Evolutionary conservation across 1,140 invertebrate species (phyloP), one percentile per base, ranked within the genome.

Genomic region (Diorhabda elongata): DNA sequence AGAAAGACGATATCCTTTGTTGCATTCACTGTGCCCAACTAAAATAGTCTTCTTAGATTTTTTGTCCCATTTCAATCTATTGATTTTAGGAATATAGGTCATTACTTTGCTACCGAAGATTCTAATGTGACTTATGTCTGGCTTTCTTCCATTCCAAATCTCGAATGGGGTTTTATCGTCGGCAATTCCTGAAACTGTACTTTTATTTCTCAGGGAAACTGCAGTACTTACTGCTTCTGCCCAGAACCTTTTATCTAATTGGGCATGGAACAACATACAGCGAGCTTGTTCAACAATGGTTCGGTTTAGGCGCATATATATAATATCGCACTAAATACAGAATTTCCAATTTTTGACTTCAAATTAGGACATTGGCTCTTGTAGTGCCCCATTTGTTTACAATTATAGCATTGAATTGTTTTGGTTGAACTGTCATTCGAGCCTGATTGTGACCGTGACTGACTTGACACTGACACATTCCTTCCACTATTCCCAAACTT

Each of bases 51-150:
- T 68, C 3, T 59, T 60, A 8, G 76, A 70, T 60, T 83, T 83
- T 6, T 61, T 44, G 59, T 83, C 78, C 71, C 75, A 79, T 69
- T 82, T 83, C 58, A 43, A 63, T 57, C 82, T 64, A 43, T 76
- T 75, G 64, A 79, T 61, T 8, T 80, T 76, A 9, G 82, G 81
- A 59, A 83, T 66, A 58, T 80, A 77, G 0, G 75, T 75, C 70
- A 80, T 77, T 4, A 73, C 80, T 60, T 70, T 67, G 64, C 76
- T 82, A 7, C 82, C 82, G 78, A 84, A 83, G 62, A 77, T 71
- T 41, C 70, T 71, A 0, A 83, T 7, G 66, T 82, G 67, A 6
- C 7, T 61, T 5, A 85, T 75, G 74, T 83, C 78, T 72, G 83
- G 82, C 79, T 81, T 83, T 69, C 69, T 72, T 69, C 78, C 42